Evolutionary conservation across 2,888 invertebrate species (phyloP).

Genomic region (Chalcosyrphus nemorum): DNA sequence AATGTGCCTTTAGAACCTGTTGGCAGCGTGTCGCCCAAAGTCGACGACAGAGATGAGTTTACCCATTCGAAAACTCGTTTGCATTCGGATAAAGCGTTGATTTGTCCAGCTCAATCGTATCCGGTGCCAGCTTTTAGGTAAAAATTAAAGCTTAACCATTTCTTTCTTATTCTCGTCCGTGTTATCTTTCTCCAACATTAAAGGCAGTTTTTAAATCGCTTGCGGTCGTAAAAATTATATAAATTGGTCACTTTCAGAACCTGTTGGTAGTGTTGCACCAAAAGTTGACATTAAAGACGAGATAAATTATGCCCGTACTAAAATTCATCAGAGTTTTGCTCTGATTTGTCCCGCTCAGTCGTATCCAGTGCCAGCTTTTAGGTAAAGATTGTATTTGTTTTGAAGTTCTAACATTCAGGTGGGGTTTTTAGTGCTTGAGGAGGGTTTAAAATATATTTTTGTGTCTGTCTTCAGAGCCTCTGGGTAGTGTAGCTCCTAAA

Average conservation of each 20-base stretch:
- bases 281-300: constrained; percentile 84
- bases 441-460: neutral
- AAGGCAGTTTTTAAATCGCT: constrained; percentile 84
- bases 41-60: constrained; percentile 86
- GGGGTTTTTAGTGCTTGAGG: constrained; percentile 22
- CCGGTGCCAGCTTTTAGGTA: constrained; percentile 80
- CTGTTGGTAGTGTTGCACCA: constrained; percentile 84
- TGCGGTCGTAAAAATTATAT: neutral
- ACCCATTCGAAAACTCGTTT: constrained; percentile 77
- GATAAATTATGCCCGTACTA: constrained; percentile 83
- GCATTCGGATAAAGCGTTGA: constrained; percentile 83
- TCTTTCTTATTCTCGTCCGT: neutral
- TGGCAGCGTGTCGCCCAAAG: constrained; percentile 85
- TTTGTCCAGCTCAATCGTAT: constrained; percentile 86
- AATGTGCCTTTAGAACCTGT: constrained; percentile 82
- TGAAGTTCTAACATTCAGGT: constrained; percentile 72
- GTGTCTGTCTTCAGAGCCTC: constrained; percentile 84
- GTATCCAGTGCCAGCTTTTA: constrained; percentile 82
- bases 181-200: constrained; percentile 80
- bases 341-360: constrained; percentile 90
- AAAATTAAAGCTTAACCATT: constrained; percentile 1
- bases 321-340: constrained; percentile 82
- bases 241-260: constrained; percentile 84
- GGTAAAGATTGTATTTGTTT: constrained; percentile 19
- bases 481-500: constrained; percentile 87